Evolutionary conservation across 2,888 invertebrate genomes (phyloP).

Genomic region (Catocala sponsa): DNA sequence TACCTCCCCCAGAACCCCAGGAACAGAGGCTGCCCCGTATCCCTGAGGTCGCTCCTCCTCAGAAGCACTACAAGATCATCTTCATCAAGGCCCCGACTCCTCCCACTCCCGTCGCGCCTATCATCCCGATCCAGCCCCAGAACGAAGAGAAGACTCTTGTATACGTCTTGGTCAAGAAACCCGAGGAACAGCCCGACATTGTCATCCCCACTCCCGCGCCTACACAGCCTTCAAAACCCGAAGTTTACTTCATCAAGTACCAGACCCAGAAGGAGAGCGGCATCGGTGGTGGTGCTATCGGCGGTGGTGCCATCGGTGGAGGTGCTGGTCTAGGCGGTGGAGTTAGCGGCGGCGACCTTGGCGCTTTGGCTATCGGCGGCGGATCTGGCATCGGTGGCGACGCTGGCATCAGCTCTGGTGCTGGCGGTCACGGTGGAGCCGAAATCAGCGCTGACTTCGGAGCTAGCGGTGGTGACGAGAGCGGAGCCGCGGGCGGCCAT

Average conservation of each 20-base stretch:
- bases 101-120: slow-evolving; percentile 93
- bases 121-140: slow-evolving; percentile 93
- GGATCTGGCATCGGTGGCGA: slow-evolving; percentile 60
- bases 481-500: slow-evolving; percentile 65
- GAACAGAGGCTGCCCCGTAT: slow-evolving; percentile 90
- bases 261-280: slow-evolving; percentile 90
- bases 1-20: slow-evolving; percentile 95
- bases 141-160: slow-evolving; percentile 96
- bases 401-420: slow-evolving; percentile 49
- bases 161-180: slow-evolving; percentile 96
- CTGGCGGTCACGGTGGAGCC: slow-evolving; percentile 67
- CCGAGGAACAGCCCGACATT: slow-evolving; percentile 94
- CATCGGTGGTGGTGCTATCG: slow-evolving; percentile 73
- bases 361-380: slow-evolving; percentile 64
- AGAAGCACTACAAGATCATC: slow-evolving; percentile 97
- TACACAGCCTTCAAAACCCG: slow-evolving; percentile 95
- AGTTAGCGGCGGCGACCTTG: slow-evolving; percentile 68
- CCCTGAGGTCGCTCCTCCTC: slow-evolving; percentile 90
- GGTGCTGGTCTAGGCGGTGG: slow-evolving; percentile 65
- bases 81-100: slow-evolving; percentile 97
- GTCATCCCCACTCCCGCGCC: slow-evolving; percentile 92
- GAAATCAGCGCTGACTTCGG: slow-evolving; percentile 74
- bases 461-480: slow-evolving; percentile 66
- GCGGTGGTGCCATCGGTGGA: slow-evolving; percentile 71
- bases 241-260: slow-evolving; percentile 96